These are phyloP conservation scores for Acrossocheilus fasciatus DNA, from an alignment of 2,797 vertebrate species.

Conservation along the genomic window DNA sequence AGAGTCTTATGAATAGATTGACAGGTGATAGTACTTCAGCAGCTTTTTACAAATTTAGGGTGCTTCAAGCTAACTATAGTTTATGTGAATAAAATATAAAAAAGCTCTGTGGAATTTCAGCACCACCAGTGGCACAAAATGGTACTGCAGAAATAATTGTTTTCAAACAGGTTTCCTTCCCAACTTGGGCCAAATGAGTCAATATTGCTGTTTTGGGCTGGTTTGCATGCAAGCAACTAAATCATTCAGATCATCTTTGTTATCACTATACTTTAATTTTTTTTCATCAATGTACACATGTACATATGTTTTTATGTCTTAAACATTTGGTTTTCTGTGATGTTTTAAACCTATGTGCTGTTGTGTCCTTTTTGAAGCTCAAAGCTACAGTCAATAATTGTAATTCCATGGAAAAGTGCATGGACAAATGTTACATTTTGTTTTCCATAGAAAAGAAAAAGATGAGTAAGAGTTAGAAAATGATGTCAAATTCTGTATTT, in stretches of 20 bases:
- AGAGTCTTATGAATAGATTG: conserved; percentile 57
- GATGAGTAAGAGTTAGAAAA: not conserved
- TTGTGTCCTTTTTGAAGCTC: not conserved
- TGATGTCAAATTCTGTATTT: not conserved
- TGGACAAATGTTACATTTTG: not conserved
- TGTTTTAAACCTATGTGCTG: not conserved
- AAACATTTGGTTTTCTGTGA: not conserved
- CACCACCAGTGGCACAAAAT: not conserved
- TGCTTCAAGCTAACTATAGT: not conserved
- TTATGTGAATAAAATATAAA: not conserved
- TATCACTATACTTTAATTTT: not conserved
- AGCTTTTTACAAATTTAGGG: not conserved
- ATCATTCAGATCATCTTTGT: not conserved
- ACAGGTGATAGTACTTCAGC: conserved; percentile 56
- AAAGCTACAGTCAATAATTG: not conserved
- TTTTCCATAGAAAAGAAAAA: not conserved
- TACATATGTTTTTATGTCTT: not conserved
- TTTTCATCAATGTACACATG: not conserved
- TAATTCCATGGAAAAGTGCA: not conserved
- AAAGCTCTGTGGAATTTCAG: not conserved
- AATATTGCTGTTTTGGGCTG: not conserved
- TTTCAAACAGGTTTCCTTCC: conserved; percentile 2
- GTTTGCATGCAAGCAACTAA: not conserved
- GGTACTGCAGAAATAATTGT: not conserved
- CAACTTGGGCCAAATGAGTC: not conserved